Percentiles rank a stretch among this genome's conserved stretches.
Evolutionary conservation across 2,888 invertebrate genomes (phyloP).

Genomic region (Colostygia pectinataria): DNA sequence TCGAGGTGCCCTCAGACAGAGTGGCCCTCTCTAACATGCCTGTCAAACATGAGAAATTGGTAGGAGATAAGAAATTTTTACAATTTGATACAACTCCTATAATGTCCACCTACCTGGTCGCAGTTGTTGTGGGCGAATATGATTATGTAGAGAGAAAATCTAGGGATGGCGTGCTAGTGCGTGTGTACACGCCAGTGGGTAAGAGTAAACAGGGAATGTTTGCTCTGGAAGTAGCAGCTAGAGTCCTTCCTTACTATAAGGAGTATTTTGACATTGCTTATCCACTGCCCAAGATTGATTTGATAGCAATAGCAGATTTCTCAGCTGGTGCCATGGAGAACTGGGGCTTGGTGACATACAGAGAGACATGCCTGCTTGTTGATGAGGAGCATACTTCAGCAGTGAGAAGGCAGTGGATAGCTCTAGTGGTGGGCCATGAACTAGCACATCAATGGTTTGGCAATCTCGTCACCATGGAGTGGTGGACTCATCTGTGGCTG

Average conservation of each 20-base stretch:
- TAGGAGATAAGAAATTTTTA: constrained; percentile 80
- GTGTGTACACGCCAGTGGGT: constrained; percentile 94
- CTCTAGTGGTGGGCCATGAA: constrained; percentile 95
- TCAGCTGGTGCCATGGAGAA: constrained; percentile 99
- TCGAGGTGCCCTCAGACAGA: constrained; percentile 90
- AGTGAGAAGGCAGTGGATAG: constrained; percentile 92
- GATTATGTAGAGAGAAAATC: constrained; percentile 95
- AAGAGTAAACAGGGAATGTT: constrained; percentile 96
- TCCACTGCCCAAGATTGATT: constrained; percentile 97
- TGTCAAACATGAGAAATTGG: constrained; percentile 73
- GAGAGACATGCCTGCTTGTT: constrained; percentile 95
- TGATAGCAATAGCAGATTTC: constrained; percentile 98
- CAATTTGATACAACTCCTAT: constrained; percentile 93
- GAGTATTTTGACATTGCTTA: constrained; percentile 97
- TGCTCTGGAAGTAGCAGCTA: constrained; percentile 95
- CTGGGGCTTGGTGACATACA: constrained; percentile 97
- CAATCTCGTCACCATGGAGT: constrained; percentile 98
- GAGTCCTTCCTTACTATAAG: constrained; percentile 96
- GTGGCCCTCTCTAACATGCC: constrained; percentile 98
- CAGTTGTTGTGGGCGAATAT: constrained; percentile 96
- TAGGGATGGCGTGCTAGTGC: constrained; percentile 90
- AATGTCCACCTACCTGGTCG: constrained; percentile 98
- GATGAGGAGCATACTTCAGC: constrained; percentile 96
- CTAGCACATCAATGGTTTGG: constrained; percentile 99
- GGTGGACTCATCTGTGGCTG: constrained; percentile 98